Conservation (phyloP, 2,113 vertebrate genomes). For the Merops nubicus region DNA sequence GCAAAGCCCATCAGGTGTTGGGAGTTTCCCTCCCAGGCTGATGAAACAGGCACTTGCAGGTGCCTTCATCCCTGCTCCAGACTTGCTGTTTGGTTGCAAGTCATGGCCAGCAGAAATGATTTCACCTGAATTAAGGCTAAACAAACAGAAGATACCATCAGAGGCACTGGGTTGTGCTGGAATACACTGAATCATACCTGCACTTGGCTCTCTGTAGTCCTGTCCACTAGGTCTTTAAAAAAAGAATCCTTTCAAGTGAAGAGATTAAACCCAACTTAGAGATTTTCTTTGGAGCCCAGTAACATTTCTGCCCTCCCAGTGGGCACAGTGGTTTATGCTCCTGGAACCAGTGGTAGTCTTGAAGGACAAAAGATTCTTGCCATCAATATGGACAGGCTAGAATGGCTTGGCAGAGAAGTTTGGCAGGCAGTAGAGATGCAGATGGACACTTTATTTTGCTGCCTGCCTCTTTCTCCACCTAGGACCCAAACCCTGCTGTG, state of each 20-base stretch:
- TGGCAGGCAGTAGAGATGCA: background rate
- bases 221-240: background rate
- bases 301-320: background rate
- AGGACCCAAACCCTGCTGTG: background rate
- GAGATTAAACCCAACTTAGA: background rate
- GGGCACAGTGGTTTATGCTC: background rate
- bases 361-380: background rate
- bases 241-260: background rate
- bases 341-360: background rate
- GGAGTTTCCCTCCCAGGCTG: background rate
- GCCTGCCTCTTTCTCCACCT: background rate
- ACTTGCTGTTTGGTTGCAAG: background rate
- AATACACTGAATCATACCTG: background rate
- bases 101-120: background rate
- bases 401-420: background rate
- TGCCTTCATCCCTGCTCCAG: background rate
- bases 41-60: fast-evolving
- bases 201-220: background rate
- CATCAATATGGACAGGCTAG: background rate
- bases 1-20: fast-evolving
- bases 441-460: background rate
- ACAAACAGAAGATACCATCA: background rate
- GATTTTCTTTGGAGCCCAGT: background rate
- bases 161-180: background rate
- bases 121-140: background rate